These are phyloP conservation scores for Eleutherodactylus coqui DNA, from an alignment of 2,797 vertebrate genomes.

Conservation along the genomic window DNA sequence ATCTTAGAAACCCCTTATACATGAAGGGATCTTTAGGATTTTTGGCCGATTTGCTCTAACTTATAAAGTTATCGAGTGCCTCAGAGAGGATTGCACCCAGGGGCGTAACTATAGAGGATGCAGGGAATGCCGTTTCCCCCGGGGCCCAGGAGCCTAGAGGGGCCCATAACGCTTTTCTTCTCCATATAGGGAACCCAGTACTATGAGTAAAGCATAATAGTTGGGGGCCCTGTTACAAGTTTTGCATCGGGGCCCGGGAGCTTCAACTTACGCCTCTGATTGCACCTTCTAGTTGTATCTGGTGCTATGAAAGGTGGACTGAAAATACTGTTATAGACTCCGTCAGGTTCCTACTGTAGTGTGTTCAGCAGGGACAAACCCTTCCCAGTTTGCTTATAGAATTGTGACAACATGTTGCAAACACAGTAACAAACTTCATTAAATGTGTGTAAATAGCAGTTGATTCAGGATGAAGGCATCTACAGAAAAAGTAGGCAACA, in stretches of 20 bases:
- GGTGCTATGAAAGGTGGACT: not conserved
- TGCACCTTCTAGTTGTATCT: not conserved
- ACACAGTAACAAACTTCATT: slow-evolving; percentile 37
- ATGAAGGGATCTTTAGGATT: not conserved
- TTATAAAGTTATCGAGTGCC: not conserved
- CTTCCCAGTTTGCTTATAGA: slow-evolving; percentile 30
- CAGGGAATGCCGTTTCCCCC: too few species aligned
- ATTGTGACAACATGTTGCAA: slow-evolving; percentile 31
- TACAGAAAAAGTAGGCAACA: slow-evolving; percentile 37
- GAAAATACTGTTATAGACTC: not conserved
- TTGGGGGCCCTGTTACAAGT: too few species aligned
- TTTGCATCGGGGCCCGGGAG: too few species aligned
- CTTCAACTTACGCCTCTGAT: too few species aligned
- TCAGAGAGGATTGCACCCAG: not conserved
- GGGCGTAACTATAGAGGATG: too few species aligned
- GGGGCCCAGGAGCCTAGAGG: too few species aligned
- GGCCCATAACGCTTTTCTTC: too few species aligned
- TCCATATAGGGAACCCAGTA: too few species aligned
- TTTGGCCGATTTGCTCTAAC: not conserved
- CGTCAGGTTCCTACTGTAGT: slow-evolving; percentile 10
- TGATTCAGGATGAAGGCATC: slow-evolving; percentile 41
- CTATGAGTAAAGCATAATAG: too few species aligned
- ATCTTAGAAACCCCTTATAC: too few species aligned
- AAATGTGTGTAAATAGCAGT: slow-evolving; percentile 50
- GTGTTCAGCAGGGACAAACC: slow-evolving; percentile 6